Percentiles rank a stretch among this genome's conserved stretches.
phyloP scores from a whole-genome alignment of 1,140 invertebrate genomes.

The Mycetomoellerius zeteki region DNA sequence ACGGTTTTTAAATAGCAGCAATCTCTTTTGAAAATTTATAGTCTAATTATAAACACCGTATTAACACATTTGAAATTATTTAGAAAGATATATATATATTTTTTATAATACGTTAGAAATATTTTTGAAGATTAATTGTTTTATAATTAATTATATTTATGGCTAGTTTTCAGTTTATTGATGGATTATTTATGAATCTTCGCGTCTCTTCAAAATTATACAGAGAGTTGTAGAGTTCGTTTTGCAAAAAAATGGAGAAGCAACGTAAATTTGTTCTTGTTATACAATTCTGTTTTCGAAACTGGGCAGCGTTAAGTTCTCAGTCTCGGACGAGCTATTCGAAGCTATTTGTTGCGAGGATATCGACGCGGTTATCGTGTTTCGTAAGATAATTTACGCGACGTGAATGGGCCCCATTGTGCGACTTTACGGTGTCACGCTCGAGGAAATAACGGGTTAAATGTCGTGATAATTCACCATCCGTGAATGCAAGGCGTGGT shows the following conservation, averaged over 20 bases:
- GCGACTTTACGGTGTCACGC: conserved; percentile 63
- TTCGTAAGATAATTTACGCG: conserved; percentile 72
- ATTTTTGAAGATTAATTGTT: not conserved
- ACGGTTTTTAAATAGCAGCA: not conserved
- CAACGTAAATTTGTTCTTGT: not conserved
- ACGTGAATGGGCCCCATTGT: conserved; percentile 74
- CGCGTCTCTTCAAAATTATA: not conserved
- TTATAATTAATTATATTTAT: not conserved
- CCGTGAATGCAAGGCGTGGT: conserved; percentile 53
- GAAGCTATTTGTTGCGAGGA: conserved; percentile 57
- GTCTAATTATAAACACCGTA: not conserved
- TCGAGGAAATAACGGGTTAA: conserved; percentile 57
- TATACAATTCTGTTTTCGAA: not conserved
- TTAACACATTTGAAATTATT: not conserved
- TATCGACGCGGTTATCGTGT: conserved; percentile 71
- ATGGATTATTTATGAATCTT: not conserved
- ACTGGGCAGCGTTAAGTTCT: not conserved
- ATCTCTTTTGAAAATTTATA: not conserved
- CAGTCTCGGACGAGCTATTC: conserved; percentile 34
- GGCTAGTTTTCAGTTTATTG: not conserved
- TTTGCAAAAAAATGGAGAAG: not conserved
- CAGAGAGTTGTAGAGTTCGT: not conserved
- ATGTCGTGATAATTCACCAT: conserved; percentile 61
- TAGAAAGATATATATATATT: not conserved
- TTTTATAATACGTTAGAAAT: not conserved